Evolutionary conservation across 2,797 vertebrate species (phyloP).

Genomic region (Eupleurogrammus muticus): DNA sequence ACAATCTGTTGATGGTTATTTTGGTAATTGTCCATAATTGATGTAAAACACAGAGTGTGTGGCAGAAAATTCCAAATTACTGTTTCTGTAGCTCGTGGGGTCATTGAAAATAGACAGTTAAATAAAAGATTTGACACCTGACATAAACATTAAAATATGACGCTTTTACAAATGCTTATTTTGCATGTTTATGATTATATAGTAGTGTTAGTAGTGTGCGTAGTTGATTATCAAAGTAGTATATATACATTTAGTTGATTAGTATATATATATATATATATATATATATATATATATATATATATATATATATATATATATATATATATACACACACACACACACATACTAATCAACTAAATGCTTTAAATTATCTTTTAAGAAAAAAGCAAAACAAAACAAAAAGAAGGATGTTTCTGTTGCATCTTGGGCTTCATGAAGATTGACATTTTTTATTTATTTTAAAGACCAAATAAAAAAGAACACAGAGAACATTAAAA

Average conservation of each 20-base stretch:
- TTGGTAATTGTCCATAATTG: conserved; percentile 86
- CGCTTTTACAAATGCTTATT: conserved; percentile 15
- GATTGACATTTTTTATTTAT: too few species aligned
- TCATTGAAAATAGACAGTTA: conserved; percentile 56
- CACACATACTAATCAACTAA: too few species aligned
- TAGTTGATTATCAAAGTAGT: too few species aligned
- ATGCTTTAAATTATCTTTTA: too few species aligned
- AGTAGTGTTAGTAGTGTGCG: conserved; percentile 16
- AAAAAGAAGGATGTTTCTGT: not conserved
- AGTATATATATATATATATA: too few species aligned
- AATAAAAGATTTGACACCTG: conserved; percentile 47
- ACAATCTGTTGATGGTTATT: conserved; percentile 87
- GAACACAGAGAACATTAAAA: too few species aligned
- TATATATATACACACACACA: too few species aligned
- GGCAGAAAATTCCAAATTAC: conserved; percentile 69
- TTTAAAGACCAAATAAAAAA: too few species aligned
- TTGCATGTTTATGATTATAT: conserved; percentile 29
- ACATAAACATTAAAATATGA: conserved; percentile 43
- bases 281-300: too few species aligned
- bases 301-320: too few species aligned
- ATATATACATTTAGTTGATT: too few species aligned
- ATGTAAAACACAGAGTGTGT: conserved; percentile 74
- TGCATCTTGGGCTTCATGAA: not conserved
- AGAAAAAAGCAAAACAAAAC: too few species aligned
- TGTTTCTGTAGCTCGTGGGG: conserved; percentile 59